Conservation (phyloP, 1,140 invertebrate species). For the Orius insidiosus region DNA sequence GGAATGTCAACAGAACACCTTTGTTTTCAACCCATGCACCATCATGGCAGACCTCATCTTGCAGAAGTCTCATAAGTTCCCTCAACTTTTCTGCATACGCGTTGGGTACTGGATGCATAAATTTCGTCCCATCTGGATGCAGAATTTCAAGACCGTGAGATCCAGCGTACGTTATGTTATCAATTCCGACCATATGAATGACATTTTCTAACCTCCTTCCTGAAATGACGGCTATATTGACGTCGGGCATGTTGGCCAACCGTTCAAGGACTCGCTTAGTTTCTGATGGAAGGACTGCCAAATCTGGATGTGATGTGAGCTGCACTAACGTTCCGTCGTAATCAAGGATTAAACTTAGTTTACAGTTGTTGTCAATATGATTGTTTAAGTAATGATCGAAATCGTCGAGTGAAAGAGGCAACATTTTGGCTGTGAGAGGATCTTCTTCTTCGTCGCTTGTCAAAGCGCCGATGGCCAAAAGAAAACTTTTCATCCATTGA, state of each 20-base stretch:
- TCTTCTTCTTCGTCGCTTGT: slow-evolving; percentile 57
- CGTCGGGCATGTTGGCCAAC: slow-evolving; percentile 67
- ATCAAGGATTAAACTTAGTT: slow-evolving; percentile 66
- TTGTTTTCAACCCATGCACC: slow-evolving; percentile 89
- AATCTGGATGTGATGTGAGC: slow-evolving; percentile 73
- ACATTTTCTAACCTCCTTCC: slow-evolving; percentile 76
- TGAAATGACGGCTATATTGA: slow-evolving; percentile 75
- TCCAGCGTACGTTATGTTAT: slow-evolving; percentile 64
- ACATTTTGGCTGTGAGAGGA: slow-evolving; percentile 64
- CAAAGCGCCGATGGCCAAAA: slow-evolving; percentile 68
- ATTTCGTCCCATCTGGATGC: slow-evolving; percentile 78
- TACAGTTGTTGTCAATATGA: slow-evolving; percentile 73
- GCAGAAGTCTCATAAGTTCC: slow-evolving; percentile 57
- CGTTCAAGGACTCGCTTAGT: slow-evolving; percentile 71
- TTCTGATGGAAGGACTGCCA: slow-evolving; percentile 66
- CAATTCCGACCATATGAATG: slow-evolving; percentile 52
- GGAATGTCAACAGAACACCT: slow-evolving; percentile 69
- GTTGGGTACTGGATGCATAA: slow-evolving; percentile 76
- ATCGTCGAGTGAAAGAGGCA: slow-evolving; percentile 68
- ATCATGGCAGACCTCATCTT: slow-evolving; percentile 68
- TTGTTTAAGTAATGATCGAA: slow-evolving; percentile 71
- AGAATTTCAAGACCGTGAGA: slow-evolving; percentile 82
- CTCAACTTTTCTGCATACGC: slow-evolving; percentile 69
- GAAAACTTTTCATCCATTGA: slow-evolving; percentile 75
- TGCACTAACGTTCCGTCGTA: slow-evolving; percentile 81